These are phyloP conservation scores for Microcebus lehilahytsara DNA, from an alignment of 2,113 vertebrate genomes.

Conservation along the genomic window DNA sequence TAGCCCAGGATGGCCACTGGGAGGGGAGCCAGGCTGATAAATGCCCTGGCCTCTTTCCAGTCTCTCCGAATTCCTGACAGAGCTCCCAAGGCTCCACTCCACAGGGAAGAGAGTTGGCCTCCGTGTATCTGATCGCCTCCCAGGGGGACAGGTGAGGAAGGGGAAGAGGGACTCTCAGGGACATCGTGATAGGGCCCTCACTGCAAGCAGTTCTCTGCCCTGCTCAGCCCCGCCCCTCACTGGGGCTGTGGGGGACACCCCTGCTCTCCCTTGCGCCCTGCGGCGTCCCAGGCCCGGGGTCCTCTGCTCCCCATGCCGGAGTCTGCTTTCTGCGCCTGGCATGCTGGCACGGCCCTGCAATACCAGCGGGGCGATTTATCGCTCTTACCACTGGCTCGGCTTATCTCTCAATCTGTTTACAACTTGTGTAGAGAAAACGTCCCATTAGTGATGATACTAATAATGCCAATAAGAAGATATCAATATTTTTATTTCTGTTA, in stretches of 20 bases:
- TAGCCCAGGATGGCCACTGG: no score
- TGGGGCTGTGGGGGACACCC: not conserved
- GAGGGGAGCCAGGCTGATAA: not conserved
- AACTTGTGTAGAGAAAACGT: not conserved
- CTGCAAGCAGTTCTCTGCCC: accelerated
- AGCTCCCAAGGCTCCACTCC: not conserved
- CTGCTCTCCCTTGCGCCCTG: not conserved
- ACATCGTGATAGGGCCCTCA: accelerated
- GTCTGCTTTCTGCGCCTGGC: accelerated
- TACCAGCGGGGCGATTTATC: accelerated
- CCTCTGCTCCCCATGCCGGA: not conserved
- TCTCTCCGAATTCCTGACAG: not conserved
- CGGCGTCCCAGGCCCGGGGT: no score
- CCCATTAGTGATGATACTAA: not conserved
- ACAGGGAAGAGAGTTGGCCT: accelerated
- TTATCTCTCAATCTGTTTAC: not conserved
- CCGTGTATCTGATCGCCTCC: not conserved
- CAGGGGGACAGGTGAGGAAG: not conserved
- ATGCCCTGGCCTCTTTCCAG: no score
- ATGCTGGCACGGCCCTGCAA: not conserved
- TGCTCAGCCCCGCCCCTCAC: not conserved
- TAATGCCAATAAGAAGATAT: not conserved
- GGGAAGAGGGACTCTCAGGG: not conserved
- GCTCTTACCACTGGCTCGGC: no score
- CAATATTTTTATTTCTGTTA: not conserved